Base-by-base conservation (phyloP, 2,888 invertebrate species). In the Orthosia gracilis region DNA sequence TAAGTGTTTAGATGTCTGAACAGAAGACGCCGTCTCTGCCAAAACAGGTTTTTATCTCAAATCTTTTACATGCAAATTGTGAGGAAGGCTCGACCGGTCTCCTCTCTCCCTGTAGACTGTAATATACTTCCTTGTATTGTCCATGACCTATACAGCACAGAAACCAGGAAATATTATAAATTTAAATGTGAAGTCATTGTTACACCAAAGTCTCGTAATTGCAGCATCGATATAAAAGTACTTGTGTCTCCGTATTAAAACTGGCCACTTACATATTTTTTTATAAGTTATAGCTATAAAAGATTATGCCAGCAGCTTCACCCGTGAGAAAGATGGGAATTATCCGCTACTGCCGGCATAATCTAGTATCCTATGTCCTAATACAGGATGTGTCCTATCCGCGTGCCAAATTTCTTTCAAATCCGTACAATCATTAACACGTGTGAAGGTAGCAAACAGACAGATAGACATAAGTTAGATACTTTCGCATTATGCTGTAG, bases 121-220 rank as follows among this genome's bases (percentile, higher is more conserved):
- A 47, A 21, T 12, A 23, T 11, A 58, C 40, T 62, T 62, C 67
- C 50, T 77, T 7, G 54, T 45, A 7, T 15, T 26, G 84, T n/a
- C 84, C 84, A 12, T 84, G 84, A 85, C 84, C 79, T 84, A 74
- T 63, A 50, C 45, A 61, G 66, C 13, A 4, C 75, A 65, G 21
- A 76, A 65, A 77, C 64, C 70, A 82, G 84, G 84, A 85, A 85
- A 72, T 79, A 73, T 65, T 54, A 52, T 47, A 59, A 80, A 61
- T 64, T 31, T 77, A 59, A 80, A 61, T 64, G 47, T 77, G 69
- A 70, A 81, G 78, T 78, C 65, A 84, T 71, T 72, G 82, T 71
- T 83, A 69, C 55, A 61, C n/a, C 23, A 12, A 47, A 64, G 47
- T 70, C 21, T 17, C 52, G 76, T 67, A 71, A 59, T 63, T 63